Evolutionary conservation across 35 echinoderm and acorn worm genomes (phyloP).

Genomic region (Ophioderma brevispina): DNA sequence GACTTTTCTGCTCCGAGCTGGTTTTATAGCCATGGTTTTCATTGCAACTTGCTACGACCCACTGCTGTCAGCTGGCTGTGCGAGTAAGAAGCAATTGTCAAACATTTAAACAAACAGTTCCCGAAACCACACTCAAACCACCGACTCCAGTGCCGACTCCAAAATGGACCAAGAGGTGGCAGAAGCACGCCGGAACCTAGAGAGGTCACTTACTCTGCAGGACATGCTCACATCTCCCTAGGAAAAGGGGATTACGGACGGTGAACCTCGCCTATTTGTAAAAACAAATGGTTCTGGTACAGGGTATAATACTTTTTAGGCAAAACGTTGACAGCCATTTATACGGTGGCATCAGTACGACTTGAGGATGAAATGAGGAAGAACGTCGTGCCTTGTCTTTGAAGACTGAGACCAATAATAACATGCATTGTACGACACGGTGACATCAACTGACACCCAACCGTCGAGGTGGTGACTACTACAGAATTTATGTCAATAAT

Average conservation of each 20-base stretch:
- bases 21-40: not conserved
- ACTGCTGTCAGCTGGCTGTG: constrained; percentile 1
- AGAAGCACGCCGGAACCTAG: not conserved
- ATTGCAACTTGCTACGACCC: not conserved
- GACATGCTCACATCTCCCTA: not conserved
- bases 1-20: not conserved
- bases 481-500: not conserved
- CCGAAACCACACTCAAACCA: not conserved
- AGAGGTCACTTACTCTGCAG: not conserved
- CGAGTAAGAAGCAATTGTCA: not conserved
- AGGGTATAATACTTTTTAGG: not conserved
- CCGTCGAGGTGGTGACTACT: not conserved
- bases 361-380: not conserved
- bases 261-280: not conserved
- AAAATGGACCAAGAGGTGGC: not conserved
- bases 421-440: not conserved
- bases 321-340: not conserved
- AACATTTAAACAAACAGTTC: not conserved
- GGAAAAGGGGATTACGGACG: not conserved
- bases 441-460: not conserved
- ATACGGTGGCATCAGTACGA: not conserved
- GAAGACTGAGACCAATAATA: too few relatives aligned
- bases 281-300: not conserved
- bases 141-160: not conserved
- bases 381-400: too few relatives aligned